A percentile compares a stretch with the other conserved stretches of the same genome.
phyloP scores from a whole-genome alignment of 1,140 invertebrate genomes.

The Nebria ingens region DNA sequence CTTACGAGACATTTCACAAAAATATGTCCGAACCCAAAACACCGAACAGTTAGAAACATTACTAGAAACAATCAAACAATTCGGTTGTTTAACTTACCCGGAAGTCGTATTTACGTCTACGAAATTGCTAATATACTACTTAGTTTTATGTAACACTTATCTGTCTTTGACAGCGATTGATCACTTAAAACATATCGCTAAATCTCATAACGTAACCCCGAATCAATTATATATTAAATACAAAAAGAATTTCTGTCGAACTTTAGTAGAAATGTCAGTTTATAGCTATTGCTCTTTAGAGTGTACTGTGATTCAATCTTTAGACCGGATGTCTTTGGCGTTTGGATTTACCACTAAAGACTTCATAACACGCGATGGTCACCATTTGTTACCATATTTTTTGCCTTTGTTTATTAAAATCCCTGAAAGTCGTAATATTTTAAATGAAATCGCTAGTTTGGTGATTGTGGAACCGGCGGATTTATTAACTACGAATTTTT shows the following conservation, averaged over 20 bases:
- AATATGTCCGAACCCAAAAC: constrained; percentile 41
- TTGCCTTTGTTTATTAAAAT: constrained; percentile 42
- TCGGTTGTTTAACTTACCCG: constrained; percentile 33
- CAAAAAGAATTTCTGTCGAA: constrained; percentile 49
- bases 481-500: constrained; percentile 48
- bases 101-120: not conserved
- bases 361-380: constrained; percentile 46
- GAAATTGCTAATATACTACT: not conserved
- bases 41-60: constrained; percentile 41
- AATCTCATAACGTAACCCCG: constrained; percentile 41
- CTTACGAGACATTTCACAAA: constrained; percentile 37
- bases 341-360: constrained; percentile 49
- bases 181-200: constrained; percentile 28
- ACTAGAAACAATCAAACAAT: constrained; percentile 41
- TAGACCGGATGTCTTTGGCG: constrained; percentile 41
- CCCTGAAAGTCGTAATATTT: constrained; percentile 41
- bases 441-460: constrained; percentile 47
- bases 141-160: not conserved
- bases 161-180: not conserved
- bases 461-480: constrained; percentile 44
- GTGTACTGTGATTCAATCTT: constrained; percentile 37
- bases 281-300: constrained; percentile 32
- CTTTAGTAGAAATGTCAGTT: constrained; percentile 44
- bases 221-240: constrained; percentile 55
- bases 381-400: constrained; percentile 47